Evolutionary conservation across 2,113 vertebrate species (phyloP).

Genomic region (Hypomesus transpacificus): DNA sequence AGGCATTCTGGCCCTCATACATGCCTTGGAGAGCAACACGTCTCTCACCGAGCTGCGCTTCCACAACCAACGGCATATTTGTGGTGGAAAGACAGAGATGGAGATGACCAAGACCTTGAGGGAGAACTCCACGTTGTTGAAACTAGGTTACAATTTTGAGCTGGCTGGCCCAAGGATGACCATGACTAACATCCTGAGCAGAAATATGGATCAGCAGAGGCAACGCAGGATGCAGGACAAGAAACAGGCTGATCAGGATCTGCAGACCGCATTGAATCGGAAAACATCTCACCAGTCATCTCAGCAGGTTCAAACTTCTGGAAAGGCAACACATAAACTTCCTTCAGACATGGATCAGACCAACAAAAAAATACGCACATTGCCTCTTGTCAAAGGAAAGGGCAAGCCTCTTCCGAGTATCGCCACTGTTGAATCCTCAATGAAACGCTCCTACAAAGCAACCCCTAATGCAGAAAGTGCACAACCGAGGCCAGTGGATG

Average conservation of each 20-base stretch:
- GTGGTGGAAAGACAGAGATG: constrained; percentile 86
- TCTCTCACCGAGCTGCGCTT: constrained; percentile 80
- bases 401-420: constrained; percentile 8
- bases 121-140: constrained; percentile 81
- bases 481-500: background rate
- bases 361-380: constrained; percentile 62
- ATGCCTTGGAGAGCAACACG: constrained; percentile 80
- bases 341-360: constrained; percentile 57
- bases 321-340: background rate
- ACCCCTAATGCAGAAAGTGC: constrained; percentile 48
- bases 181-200: constrained; percentile 81
- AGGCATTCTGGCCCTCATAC: constrained; percentile 82
- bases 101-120: constrained; percentile 81
- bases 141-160: constrained; percentile 85
- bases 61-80: constrained; percentile 88
- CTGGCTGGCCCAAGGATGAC: constrained; percentile 84
- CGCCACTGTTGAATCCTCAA: constrained; percentile 61
- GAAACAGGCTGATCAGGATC: constrained; percentile 9
- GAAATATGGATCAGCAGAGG: constrained; percentile 85
- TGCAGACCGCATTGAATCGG: background rate
- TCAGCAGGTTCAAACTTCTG: no score
- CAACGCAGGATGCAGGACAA: constrained; percentile 76
- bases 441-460: constrained; percentile 60
- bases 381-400: constrained; percentile 55
- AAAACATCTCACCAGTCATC: no score